Percentiles rank a stretch among this genome's conserved stretches.
phyloP scores from a whole-genome alignment of 1,140 invertebrate species.

The Trichogramma pretiosum region DNA sequence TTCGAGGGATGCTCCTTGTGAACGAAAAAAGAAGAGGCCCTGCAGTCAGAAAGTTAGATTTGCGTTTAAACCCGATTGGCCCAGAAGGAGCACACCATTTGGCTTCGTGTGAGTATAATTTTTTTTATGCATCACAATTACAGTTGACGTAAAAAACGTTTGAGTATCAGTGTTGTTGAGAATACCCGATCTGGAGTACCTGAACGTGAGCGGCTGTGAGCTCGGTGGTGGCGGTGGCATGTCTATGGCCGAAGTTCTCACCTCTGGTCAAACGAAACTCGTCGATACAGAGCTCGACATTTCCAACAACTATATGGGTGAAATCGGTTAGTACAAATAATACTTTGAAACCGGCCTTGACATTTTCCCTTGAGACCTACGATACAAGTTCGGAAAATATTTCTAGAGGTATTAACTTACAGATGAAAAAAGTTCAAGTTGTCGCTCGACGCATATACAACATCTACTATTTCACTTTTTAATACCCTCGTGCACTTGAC shows the following conservation, averaged over 20 bases:
- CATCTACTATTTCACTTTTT: too few relatives aligned
- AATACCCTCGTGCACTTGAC: too few relatives aligned
- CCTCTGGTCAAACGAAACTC: conserved; percentile 21
- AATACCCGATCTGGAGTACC: conserved; percentile 24
- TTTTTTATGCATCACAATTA: too few relatives aligned
- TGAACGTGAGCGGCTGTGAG: conserved; percentile 34
- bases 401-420: too few relatives aligned
- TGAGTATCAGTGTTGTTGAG: conserved; percentile 30
- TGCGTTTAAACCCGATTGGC: conserved; percentile 34
- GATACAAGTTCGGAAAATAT: too few relatives aligned
- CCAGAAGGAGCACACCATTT: conserved; percentile 29
- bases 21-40: conserved; percentile 9
- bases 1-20: conserved; percentile 28
- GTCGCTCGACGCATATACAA: too few relatives aligned
- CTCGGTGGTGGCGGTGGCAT: conserved; percentile 26
- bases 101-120: conserved; percentile 34
- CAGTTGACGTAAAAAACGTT: too few relatives aligned
- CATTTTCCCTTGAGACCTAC: too few relatives aligned
- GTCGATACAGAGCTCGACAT: conserved; percentile 24
- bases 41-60: conserved; percentile 19
- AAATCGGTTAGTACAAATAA: conserved; percentile 23
- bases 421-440: too few relatives aligned
- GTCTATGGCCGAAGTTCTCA: conserved; percentile 27
- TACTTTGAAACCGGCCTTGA: too few relatives aligned
- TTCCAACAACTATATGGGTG: conserved; percentile 34